A percentile compares a stretch with the other conserved stretches of the same genome.
phyloP scores from a whole-genome alignment of 2,113 vertebrate genomes.

The Alexandromys fortis region DNA sequence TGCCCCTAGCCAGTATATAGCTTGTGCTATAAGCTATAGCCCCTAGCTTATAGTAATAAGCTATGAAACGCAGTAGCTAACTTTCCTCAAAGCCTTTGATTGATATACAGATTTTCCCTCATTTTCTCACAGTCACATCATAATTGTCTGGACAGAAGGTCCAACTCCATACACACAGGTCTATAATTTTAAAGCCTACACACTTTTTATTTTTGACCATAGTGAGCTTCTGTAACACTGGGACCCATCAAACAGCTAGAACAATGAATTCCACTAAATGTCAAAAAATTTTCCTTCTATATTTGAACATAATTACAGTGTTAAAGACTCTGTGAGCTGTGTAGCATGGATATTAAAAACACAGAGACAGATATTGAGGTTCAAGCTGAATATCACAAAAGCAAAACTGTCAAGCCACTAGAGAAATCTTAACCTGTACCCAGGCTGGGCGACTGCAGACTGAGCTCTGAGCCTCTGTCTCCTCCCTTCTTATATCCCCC shows the following conservation, averaged over 20 bases:
- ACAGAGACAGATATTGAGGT: no score
- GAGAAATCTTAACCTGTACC: no score
- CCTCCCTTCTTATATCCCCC: no score
- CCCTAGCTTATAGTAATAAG: background rate
- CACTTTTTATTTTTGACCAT: background rate
- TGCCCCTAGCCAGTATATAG: background rate
- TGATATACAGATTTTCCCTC: background rate
- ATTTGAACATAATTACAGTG: background rate
- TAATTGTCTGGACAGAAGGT: background rate
- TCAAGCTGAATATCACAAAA: no score
- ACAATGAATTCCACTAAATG: background rate
- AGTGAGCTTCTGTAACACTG: background rate
- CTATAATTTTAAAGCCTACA: background rate
- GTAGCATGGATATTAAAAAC: no score
- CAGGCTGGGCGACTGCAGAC: no score
- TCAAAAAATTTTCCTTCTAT: background rate
- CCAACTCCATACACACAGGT: background rate
- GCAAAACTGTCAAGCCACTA: no score
- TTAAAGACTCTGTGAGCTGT: background rate
- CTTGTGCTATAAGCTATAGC: no score
- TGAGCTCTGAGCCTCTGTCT: no score
- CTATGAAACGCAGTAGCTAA: background rate
- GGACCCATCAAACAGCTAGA: background rate
- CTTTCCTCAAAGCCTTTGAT: background rate
- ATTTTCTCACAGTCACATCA: background rate